Evolutionary conservation across 2,888 invertebrate species (phyloP), one percentile per base, ranked within the genome.

Genomic region (Neoascia interrupta): DNA sequence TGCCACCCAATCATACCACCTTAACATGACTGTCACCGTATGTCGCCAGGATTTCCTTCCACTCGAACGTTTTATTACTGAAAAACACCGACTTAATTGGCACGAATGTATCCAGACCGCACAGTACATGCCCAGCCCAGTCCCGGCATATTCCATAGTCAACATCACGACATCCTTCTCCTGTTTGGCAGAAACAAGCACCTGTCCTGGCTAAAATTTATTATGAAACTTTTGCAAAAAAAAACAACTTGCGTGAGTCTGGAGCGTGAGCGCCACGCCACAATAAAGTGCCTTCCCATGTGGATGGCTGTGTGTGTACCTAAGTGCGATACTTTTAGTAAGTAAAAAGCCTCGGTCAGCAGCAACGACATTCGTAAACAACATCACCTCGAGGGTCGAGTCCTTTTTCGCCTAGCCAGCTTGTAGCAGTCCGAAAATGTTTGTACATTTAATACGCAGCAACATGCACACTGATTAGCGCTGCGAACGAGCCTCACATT

Each of bases 401-500:
- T n/a, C n/a, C n/a, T n/a, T n/a, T n/a, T n/a, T n/a, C n/a, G n/a
- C n/a, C n/a, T n/a, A n/a, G n/a, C n/a, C n/a, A n/a, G n/a, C n/a
- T n/a, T n/a, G n/a, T n/a, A n/a, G n/a, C 49, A 72, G 56, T 45
- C 43, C 28, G 19, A 36, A 49, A 72, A 74, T 74, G 74, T 68
- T 64, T 76, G 64, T 64, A 56, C 58, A 26, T 72, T 79, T 45
- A 60, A 72, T 72, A 66, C 47, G 43, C 60, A 61, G 47, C 54
- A 60, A 60, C 79, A 79, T 66, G 73, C 66, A 66, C 76, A 53
- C 76, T 79, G 76, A 79, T 73, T 68, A 73, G 76, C 64, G 28
- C n/a, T n/a, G 60, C 43, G 21, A 60, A 72, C 54, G 54, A 61
- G 56, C 68, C 60, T 26, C 21, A 61, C 47, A 61, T 61, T 69